Evolutionary conservation across 2,113 vertebrate species (phyloP).

Genomic region (Aptenodytes patagonicus): DNA sequence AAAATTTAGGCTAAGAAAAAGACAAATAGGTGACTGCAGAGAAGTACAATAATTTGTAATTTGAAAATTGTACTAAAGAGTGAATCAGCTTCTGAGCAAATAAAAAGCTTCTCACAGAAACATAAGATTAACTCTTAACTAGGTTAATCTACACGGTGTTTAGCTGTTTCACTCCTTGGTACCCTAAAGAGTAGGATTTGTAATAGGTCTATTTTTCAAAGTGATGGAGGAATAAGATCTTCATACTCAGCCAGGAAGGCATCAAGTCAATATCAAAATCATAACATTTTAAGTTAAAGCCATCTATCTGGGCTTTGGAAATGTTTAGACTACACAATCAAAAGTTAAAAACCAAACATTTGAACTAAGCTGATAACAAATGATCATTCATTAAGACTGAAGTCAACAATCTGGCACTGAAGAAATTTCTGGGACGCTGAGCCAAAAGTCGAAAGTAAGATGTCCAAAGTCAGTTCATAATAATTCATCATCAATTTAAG

Average conservation of each 20-base stretch:
- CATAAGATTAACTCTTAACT: not conserved
- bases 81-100: slow-evolving; percentile 13
- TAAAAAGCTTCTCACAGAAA: not conserved
- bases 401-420: slow-evolving; percentile 65
- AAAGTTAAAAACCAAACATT: slow-evolving; percentile 69
- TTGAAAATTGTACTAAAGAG: not conserved
- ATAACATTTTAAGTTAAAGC: slow-evolving; percentile 68
- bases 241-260: slow-evolving; percentile 64
- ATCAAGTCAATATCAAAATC: slow-evolving; percentile 69
- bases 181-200: slow-evolving; percentile 28
- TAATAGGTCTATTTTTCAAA: slow-evolving; percentile 67
- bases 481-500: slow-evolving; percentile 54
- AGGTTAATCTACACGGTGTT: not conserved
- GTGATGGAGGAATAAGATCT: slow-evolving; percentile 67
- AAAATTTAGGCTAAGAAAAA: not conserved
- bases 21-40: not conserved
- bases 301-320: slow-evolving; percentile 60
- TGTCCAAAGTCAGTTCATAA: slow-evolving; percentile 55
- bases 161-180: slow-evolving; percentile 32
- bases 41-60: not conserved
- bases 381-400: slow-evolving; percentile 74
- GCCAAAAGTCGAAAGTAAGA: slow-evolving; percentile 67
- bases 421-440: slow-evolving; percentile 58
- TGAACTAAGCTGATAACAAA: slow-evolving; percentile 68
- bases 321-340: slow-evolving; percentile 70